These are phyloP conservation scores for Neoitamus cyanurus DNA, from an alignment of 2,888 invertebrate species.

Conservation along the genomic window DNA sequence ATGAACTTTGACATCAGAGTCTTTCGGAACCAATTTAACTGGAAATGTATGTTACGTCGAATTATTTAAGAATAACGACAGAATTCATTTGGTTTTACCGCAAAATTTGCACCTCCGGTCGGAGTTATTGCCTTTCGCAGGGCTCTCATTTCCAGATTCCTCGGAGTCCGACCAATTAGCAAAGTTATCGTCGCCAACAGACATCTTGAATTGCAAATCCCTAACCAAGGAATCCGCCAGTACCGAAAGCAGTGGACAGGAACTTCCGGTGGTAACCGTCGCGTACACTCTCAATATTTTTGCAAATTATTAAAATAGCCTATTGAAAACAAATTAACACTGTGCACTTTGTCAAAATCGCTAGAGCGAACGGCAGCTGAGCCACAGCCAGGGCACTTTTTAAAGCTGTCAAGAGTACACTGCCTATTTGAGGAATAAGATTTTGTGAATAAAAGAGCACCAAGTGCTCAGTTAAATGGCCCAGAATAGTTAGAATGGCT, in stretches of 20 bases:
- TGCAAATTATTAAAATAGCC: not conserved
- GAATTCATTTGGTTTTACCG: not conserved
- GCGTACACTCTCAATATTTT: slow-evolving; percentile 6
- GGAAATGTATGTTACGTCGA: not conserved
- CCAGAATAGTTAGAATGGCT: too few relatives aligned
- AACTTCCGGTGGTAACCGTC: not conserved
- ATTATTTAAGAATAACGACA: not conserved
- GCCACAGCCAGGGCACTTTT: not conserved
- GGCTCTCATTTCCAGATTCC: not conserved
- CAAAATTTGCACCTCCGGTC: slow-evolving; percentile 16
- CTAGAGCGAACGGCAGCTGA: not conserved
- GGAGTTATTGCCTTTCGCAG: not conserved
- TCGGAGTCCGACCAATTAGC: slow-evolving; percentile 19
- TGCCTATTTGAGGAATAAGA: not conserved
- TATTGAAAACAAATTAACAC: slow-evolving; percentile 4
- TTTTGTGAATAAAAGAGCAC: not conserved
- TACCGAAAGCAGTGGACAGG: not conserved
- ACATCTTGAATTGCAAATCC: not conserved
- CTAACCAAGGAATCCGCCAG: not conserved
- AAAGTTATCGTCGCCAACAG: not conserved
- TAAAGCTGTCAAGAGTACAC: not conserved
- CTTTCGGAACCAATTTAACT: slow-evolving; percentile 3
- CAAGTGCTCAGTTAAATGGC: too few relatives aligned
- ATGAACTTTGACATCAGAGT: not conserved
- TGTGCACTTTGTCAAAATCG: slow-evolving; percentile 23